Conservation (phyloP, 1,140 invertebrate species). For the Mesaphorura yosii region DNA sequence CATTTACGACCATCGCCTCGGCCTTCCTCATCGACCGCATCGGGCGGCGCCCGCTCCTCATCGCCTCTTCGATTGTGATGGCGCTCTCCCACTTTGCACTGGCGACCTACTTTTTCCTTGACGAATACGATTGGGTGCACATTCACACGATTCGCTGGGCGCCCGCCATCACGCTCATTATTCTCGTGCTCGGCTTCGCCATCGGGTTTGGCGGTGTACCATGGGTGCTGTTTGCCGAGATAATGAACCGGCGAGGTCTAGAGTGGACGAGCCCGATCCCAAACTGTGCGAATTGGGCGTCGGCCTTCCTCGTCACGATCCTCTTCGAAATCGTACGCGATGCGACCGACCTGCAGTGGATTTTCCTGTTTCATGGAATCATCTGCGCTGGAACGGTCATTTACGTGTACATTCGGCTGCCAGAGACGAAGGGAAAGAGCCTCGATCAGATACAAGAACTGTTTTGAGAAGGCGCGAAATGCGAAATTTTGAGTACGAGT, state of each 20-base stretch:
- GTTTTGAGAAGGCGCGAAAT: no score
- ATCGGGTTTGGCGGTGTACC: not conserved
- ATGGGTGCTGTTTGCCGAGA: not conserved
- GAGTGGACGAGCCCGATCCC: not conserved
- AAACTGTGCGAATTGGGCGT: not conserved
- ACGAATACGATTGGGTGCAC: not conserved
- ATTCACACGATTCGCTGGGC: not conserved
- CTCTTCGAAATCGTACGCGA: not conserved
- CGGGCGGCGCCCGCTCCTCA: not conserved
- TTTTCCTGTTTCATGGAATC: no score
- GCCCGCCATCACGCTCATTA: not conserved
- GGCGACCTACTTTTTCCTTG: not conserved
- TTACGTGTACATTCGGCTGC: no score
- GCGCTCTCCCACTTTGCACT: not conserved
- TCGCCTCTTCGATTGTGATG: not conserved
- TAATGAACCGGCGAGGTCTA: not conserved
- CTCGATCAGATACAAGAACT: no score
- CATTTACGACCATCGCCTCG: not conserved
- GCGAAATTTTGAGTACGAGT: no score
- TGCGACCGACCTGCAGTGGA: no score
- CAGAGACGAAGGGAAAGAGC: no score
- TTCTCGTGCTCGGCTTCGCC: not conserved
- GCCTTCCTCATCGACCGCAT: not conserved
- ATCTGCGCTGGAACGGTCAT: no score
- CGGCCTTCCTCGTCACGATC: not conserved